Percentiles rank a stretch among this genome's conserved stretches.
These are phyloP conservation scores for Salticus scenicus DNA, from an alignment of 2,888 invertebrate species.

Conservation along the genomic window DNA sequence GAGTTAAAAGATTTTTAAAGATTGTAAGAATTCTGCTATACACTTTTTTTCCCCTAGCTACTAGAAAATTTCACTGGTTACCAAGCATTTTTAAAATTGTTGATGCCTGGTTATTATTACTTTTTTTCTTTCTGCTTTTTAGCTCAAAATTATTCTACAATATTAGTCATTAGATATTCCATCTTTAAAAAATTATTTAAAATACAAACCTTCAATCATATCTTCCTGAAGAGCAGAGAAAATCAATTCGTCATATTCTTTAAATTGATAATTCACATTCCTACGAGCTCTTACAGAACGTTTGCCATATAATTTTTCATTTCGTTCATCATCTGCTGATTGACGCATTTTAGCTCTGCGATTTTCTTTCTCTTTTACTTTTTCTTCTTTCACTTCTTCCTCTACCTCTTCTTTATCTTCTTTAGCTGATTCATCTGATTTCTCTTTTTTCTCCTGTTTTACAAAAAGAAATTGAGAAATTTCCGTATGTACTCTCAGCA, in stretches of 20 bases:
- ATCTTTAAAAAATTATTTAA: too few relatives aligned
- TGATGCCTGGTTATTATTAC: too few relatives aligned
- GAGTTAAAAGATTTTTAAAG: too few relatives aligned
- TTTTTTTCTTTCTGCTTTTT: too few relatives aligned
- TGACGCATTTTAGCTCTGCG: not conserved
- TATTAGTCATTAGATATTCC: too few relatives aligned
- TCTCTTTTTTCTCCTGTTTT: slow-evolving; percentile 56
- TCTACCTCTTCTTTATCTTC: slow-evolving; percentile 50
- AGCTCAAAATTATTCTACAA: too few relatives aligned
- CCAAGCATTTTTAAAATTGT: too few relatives aligned
- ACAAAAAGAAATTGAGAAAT: not conserved
- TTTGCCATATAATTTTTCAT: slow-evolving; percentile 51
- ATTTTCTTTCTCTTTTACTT: not conserved
- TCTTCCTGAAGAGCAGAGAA: slow-evolving; percentile 83
- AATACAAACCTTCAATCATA: slow-evolving; percentile 74
- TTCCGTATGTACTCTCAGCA: too few relatives aligned
- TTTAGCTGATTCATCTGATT: slow-evolving; percentile 57
- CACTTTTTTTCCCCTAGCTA: too few relatives aligned
- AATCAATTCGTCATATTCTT: slow-evolving; percentile 96
- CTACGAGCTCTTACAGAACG: slow-evolving; percentile 69
- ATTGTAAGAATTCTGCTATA: too few relatives aligned
- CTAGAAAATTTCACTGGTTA: too few relatives aligned
- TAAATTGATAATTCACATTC: slow-evolving; percentile 83
- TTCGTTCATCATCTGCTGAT: slow-evolving; percentile 74
- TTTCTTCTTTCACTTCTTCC: slow-evolving; percentile 48